Evolutionary conservation across 2,888 invertebrate genomes (phyloP), one percentile per base, ranked within the genome.

Genomic region (Scaptomyza polygonia): DNA sequence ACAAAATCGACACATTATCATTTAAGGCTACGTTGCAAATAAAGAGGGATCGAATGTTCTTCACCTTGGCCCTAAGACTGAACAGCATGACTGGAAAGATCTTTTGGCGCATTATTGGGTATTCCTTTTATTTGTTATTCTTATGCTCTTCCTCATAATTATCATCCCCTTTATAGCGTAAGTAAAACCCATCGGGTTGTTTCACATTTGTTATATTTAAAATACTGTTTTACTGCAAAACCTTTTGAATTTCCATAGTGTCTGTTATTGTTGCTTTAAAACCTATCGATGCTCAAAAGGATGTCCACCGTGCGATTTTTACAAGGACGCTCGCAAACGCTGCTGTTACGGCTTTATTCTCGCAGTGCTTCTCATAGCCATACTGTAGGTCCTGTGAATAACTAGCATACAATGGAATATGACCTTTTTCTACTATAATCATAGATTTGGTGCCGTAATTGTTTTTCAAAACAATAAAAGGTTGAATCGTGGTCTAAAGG

Each of bases 381-480:
- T 80, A 32, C 61, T 80, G 79, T 80, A 48, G 36, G 77, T 48
- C 0, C 3, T 27, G n/a, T n/a, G 1, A 0, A 8, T 14, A 0
- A 8, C 1, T 12, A 0, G 0, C 12, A 9, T 39, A 2, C 25
- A 1, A 34, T 29, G 6, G 9, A 9, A 34, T 0, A 21, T 16
- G 8, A 39, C 18, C 18, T 51, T 47, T 14, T 9, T n/a, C n/a
- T 18, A 14, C 9, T 18, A 9, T 11, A 7, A 3, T 63, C 32
- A 5, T 30, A 98, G 97, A 87, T 97, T 97, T 92, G 97, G 97
- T 62, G 96, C 97, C 69, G 97, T 98, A 49, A 97, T 97, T 91
- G 95, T 97, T 45, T 97, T 98, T 92, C 96, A 96, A 54, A 97
- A 97, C 58, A 98, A 97, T 91, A 95, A 96, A 87, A 95, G 96